Evolutionary conservation across 2,113 vertebrate genomes (phyloP).

Genomic region (Brevimyrus niger): DNA sequence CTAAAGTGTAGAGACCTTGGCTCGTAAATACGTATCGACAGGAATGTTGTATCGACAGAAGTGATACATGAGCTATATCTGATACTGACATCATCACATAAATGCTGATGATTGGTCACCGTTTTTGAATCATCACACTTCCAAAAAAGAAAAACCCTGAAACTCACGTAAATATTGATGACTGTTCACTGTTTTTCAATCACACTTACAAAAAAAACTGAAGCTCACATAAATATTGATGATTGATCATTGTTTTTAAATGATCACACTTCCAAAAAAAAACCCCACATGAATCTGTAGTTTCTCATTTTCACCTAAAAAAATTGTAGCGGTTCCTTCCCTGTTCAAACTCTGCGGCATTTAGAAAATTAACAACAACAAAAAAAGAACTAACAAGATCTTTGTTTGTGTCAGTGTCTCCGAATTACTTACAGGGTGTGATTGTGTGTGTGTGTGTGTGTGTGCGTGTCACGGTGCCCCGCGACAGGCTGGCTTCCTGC

Average conservation of each 20-base stretch:
- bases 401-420: background rate
- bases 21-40: background rate
- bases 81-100: background rate
- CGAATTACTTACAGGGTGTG: background rate
- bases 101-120: background rate
- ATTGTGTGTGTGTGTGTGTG: background rate
- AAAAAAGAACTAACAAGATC: background rate
- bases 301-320: background rate
- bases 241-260: background rate
- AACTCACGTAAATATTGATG: too few relatives aligned
- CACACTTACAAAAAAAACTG: too few relatives aligned
- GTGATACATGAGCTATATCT: background rate
- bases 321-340: background rate
- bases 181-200: too few relatives aligned
- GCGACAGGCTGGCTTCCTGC: background rate
- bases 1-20: background rate
- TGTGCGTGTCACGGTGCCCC: background rate
- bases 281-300: too few relatives aligned
- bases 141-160: too few relatives aligned
- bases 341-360: background rate
- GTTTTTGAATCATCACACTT: background rate
- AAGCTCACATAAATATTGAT: background rate
- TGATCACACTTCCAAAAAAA: background rate
- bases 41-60: background rate
- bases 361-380: background rate